Conservation (phyloP, 2,888 invertebrate genomes). For the Apoderus coryli region DNA sequence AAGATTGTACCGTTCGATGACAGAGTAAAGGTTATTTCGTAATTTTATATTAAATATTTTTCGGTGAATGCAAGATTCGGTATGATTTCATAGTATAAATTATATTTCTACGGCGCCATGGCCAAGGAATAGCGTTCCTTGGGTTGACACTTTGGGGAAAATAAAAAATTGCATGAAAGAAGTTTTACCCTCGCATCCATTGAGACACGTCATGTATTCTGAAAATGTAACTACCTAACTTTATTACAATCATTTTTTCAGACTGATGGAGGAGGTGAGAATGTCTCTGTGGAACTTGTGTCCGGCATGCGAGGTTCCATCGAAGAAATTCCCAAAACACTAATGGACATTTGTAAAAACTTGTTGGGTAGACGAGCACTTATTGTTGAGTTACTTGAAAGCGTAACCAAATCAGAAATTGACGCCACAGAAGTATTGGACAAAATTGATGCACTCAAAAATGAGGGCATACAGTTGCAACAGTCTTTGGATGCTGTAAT, state of each 20-base stretch:
- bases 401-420: constrained; percentile 21
- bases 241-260: too few species aligned
- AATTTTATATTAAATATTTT: too few species aligned
- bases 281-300: constrained; percentile 13
- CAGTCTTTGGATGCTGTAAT: constrained; percentile 22
- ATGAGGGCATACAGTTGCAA: constrained; percentile 23
- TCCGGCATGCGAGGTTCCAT: constrained; percentile 24
- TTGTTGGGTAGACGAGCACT: constrained; percentile 22
- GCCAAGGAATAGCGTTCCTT: too few species aligned
- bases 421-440: constrained; percentile 20
- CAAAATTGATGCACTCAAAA: constrained; percentile 20
- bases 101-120: too few species aligned
- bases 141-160: too few species aligned
- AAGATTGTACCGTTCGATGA: constrained; percentile 19
- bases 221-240: too few species aligned
- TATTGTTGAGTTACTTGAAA: constrained; percentile 24
- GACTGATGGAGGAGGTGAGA: constrained; percentile 12
- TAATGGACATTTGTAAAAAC: constrained; percentile 26
- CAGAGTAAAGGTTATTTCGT: constrained; percentile 8
- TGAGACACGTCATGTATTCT: too few species aligned
- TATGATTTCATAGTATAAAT: too few species aligned
- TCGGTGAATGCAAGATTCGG: too few species aligned
- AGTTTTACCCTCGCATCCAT: too few species aligned
- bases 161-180: too few species aligned
- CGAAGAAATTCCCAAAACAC: constrained; percentile 25